These are phyloP conservation scores for Osmoderma eremita DNA, from an alignment of 2,888 invertebrate species.

Conservation along the genomic window DNA sequence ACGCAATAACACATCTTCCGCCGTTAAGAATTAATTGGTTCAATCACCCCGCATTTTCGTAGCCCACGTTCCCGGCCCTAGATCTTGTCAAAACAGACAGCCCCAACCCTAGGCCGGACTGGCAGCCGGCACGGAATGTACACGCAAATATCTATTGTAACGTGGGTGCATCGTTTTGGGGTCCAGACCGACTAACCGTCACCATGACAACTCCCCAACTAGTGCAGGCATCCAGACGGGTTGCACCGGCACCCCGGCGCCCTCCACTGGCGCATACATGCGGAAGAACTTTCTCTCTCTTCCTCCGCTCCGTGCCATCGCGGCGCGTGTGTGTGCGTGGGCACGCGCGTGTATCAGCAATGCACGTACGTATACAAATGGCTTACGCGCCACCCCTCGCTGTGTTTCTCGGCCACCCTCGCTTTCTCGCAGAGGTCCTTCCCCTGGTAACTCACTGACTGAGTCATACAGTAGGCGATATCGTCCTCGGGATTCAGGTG, in stretches of 20 bases:
- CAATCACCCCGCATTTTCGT: conserved; percentile 15
- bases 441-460: conserved; percentile 36
- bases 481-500: conserved; percentile 22
- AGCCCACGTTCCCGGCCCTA: background rate
- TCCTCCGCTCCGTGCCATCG: background rate
- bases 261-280: conserved; percentile 19
- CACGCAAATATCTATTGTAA: conserved; percentile 52
- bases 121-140: background rate
- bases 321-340: too few species aligned
- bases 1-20: too few species aligned
- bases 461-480: conserved; percentile 19
- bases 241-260: conserved; percentile 49
- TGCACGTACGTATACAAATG: background rate
- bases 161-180: conserved; percentile 50
- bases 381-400: conserved; percentile 2
- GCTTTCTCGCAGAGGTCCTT: conserved; percentile 8
- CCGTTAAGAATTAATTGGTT: conserved; percentile 12
- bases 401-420: conserved; percentile 33
- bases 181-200: conserved; percentile 55
- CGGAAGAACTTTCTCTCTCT: conserved; percentile 14
- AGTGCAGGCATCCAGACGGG: conserved; percentile 60
- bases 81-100: conserved; percentile 33
- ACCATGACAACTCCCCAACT: conserved; percentile 62
- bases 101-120: conserved; percentile 2
- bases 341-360: background rate